Conservation (phyloP, 2,797 vertebrate genomes). For the Hippocampus kuda region DNA sequence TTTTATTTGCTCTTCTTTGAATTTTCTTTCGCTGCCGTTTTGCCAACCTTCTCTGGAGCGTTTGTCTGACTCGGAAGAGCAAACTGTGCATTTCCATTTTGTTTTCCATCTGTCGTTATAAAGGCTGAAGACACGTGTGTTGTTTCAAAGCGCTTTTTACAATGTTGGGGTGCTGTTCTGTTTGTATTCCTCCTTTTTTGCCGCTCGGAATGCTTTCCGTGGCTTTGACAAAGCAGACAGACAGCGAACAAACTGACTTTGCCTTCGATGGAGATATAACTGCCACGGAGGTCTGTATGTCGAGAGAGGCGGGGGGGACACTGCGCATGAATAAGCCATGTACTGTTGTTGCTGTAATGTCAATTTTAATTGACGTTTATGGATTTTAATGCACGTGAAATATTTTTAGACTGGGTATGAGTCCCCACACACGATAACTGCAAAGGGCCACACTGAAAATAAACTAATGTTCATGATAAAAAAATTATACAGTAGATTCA, state of each 20-base stretch:
- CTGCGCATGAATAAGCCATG: conserved; percentile 12
- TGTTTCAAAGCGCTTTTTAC: conserved; percentile 49
- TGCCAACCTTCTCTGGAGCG: conserved; percentile 21
- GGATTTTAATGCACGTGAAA: conserved; percentile 14
- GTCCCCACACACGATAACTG: not conserved
- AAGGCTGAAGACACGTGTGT: conserved; percentile 13
- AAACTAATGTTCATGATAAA: not conserved
- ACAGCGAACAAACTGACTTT: conserved; percentile 94
- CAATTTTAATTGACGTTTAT: not conserved
- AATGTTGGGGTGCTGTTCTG: conserved; percentile 54
- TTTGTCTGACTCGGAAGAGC: conserved; percentile 29
- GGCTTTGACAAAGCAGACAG: conserved; percentile 75
- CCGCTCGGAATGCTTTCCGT: conserved; percentile 61
- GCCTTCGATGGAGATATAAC: conserved; percentile 90
- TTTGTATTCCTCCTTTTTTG: conserved; percentile 70
- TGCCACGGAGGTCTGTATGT: conserved; percentile 86
- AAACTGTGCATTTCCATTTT: conserved; percentile 53
- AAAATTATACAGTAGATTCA: not conserved
- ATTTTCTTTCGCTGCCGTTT: conserved; percentile 24
- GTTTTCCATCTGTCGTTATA: conserved; percentile 47
- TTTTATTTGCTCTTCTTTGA: conserved; percentile 32
- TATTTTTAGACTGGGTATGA: not conserved
- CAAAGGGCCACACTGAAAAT: not conserved
- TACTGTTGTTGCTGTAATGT: not conserved
- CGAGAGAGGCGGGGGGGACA: not conserved